Evolutionary conservation across 2,113 vertebrate species (phyloP).

Genomic region (Siniperca knerii): DNA sequence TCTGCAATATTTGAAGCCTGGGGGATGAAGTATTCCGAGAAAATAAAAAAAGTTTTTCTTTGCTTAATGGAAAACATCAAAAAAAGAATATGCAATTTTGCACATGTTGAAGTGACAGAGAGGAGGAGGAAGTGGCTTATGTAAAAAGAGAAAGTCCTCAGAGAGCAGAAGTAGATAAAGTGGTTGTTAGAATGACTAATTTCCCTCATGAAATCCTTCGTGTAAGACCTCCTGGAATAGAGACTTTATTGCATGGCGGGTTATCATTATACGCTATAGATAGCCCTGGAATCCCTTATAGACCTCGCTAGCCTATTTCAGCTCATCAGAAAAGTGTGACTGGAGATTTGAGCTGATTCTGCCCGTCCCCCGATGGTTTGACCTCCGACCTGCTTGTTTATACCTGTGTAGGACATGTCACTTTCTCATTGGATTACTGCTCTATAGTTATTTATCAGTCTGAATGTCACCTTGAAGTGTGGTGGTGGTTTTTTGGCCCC

Average conservation of each 20-base stretch:
- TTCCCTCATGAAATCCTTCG: slow-evolving; percentile 63
- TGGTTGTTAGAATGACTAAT: slow-evolving; percentile 65
- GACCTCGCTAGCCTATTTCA: slow-evolving; percentile 62
- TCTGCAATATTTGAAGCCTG: background rate
- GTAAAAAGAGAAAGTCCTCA: slow-evolving; percentile 21
- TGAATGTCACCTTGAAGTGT: slow-evolving; percentile 31
- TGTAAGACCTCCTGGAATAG: slow-evolving; percentile 59
- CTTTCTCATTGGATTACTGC: slow-evolving; percentile 13
- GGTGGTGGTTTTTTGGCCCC: background rate
- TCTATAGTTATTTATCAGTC: background rate
- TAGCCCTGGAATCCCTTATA: slow-evolving; percentile 70
- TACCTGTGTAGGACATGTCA: slow-evolving; percentile 7
- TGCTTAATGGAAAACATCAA: background rate
- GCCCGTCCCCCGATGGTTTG: background rate
- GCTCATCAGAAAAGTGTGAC: slow-evolving; percentile 34
- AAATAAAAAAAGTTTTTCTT: background rate
- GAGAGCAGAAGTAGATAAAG: slow-evolving; percentile 53
- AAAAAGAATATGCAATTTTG: background rate
- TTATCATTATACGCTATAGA: slow-evolving; percentile 66
- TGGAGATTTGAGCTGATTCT: slow-evolving; percentile 21
- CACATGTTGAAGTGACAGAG: slow-evolving; percentile 3
- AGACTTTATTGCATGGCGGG: slow-evolving; percentile 52
- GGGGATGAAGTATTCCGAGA: background rate
- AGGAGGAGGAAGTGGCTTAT: slow-evolving; percentile 1
- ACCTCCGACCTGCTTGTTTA: slow-evolving; percentile 45